Evolutionary conservation across 1,140 invertebrate genomes (phyloP), one percentile per base, ranked within the genome.

Genomic region (Diabrotica virgifera): DNA sequence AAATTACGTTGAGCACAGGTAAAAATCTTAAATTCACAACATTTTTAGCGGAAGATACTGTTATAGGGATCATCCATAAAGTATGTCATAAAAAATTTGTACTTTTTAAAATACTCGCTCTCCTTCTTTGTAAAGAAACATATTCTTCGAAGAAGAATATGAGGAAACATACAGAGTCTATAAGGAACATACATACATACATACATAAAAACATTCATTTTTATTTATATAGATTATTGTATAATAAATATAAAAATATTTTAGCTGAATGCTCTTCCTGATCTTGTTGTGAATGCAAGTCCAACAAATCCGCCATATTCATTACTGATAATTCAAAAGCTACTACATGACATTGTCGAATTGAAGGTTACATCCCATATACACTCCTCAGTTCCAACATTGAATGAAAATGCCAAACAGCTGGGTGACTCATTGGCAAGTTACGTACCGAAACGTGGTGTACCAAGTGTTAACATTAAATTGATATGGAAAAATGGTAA

Each of bases 401-500:
- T 84, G 24, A 75, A 80, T 3, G 70, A 80, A 52, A 65, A 73
- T n/a, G 78, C 77, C 55, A 73, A 66, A 61, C 68, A 61, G 69
- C 81, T 66, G 55, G 63, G 54, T 52, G 68, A 71, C 63, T 71
- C 54, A 71, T 80, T 71, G 52, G 63, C 67, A 65, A 71, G 62
- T 66, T 64, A 71, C 64, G 63, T 50, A 56, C 58, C 50, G 38
- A 67, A 52, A 67, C 74, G 72, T 68, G 67, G 58, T n/a, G 66
- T 77, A 37, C 75, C 76, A 38, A 71, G 81, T 69, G 68, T 90
- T 24, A 83, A 85, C 65, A 63, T 92, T 6, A 85, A 83, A 67
- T 74, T 93, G 65, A 90, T 94, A 75, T 93, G 90, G 87, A 92
- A 90, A 83, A 79, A 87, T 79, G 85, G 90, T 92, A 84, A 83